Percentiles rank a stretch among this genome's conserved stretches.
phyloP scores from a whole-genome alignment of 2,888 invertebrate genomes.

The Leucozona laternaria region DNA sequence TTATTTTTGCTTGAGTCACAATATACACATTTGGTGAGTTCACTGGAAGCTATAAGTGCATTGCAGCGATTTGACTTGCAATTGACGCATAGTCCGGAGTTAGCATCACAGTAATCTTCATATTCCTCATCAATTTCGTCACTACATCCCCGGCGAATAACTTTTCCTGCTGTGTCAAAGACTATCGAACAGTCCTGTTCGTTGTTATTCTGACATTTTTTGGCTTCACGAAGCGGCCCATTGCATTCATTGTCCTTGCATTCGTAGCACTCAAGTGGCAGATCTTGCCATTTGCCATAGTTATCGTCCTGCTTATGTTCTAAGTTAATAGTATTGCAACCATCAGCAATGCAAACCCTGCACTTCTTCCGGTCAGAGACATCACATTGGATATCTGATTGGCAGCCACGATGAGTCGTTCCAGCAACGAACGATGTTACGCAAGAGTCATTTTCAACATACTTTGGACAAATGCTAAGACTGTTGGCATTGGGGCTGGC shows the following conservation, averaged over 20 bases:
- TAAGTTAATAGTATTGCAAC: constrained; percentile 80
- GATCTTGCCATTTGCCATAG: constrained; percentile 82
- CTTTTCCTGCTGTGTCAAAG: constrained; percentile 77
- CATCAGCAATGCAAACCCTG: constrained; percentile 77
- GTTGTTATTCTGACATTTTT: constrained; percentile 79
- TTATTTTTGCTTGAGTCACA: constrained; percentile 79
- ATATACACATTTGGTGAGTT: constrained; percentile 79
- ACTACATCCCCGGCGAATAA: constrained; percentile 79
- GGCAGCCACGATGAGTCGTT: constrained; percentile 79
- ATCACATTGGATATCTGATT: constrained; percentile 78
- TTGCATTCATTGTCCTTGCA: constrained; percentile 78
- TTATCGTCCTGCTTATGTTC: constrained; percentile 78
- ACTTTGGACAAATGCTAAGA: constrained; percentile 78
- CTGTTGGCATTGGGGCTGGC: constrained; percentile 78
- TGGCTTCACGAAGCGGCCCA: not conserved
- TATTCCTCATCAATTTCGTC: constrained; percentile 77
- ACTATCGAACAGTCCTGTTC: constrained; percentile 81
- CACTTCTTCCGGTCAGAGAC: constrained; percentile 77
- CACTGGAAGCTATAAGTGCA: constrained; percentile 74
- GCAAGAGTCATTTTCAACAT: constrained; percentile 78
- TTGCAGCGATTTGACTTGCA: constrained; percentile 82
- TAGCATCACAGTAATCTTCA: constrained; percentile 77
- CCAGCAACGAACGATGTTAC: constrained; percentile 78
- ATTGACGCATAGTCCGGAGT: constrained; percentile 77
- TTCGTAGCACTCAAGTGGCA: constrained; percentile 79